These are phyloP conservation scores for Acronicta aceris DNA, from an alignment of 2,888 invertebrate genomes.

Conservation along the genomic window DNA sequence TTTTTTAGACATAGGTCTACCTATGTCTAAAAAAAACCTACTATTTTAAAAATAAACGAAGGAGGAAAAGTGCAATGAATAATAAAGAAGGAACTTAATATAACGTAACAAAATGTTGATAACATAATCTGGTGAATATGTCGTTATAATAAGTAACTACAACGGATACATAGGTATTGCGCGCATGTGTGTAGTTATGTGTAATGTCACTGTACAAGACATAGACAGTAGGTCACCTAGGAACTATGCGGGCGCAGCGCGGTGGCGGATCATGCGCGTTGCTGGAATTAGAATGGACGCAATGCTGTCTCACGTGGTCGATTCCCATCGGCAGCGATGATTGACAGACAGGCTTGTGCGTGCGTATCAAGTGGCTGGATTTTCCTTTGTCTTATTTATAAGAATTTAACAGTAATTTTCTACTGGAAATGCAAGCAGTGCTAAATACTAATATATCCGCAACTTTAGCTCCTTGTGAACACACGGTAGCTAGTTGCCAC, in stretches of 20 bases:
- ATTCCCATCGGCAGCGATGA: constrained; percentile 42
- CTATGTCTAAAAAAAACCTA: too few relatives aligned
- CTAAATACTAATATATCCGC: too few relatives aligned
- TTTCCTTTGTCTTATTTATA: constrained; percentile 24
- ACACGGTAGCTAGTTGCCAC: too few relatives aligned
- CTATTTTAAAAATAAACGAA: too few relatives aligned
- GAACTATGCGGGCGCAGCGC: background rate
- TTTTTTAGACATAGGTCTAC: too few relatives aligned
- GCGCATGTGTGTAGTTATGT: constrained; percentile 5
- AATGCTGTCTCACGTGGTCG: constrained; percentile 20
- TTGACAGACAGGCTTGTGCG: constrained; percentile 45
- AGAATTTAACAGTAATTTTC: constrained; percentile 24
- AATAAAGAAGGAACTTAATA: too few relatives aligned
- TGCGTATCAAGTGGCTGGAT: constrained; percentile 17
- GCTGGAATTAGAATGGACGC: constrained; percentile 33
- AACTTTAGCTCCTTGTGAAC: too few relatives aligned
- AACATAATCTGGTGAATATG: constrained; percentile 33
- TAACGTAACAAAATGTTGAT: constrained; percentile 13
- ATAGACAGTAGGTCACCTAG: constrained; percentile 25
- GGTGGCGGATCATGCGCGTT: constrained; percentile 11
- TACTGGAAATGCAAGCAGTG: constrained; percentile 12
- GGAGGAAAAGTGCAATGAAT: too few relatives aligned
- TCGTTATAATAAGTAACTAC: constrained; percentile 23
- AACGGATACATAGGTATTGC: background rate
- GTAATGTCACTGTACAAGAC: constrained; percentile 6